Percentiles rank a stretch among this genome's conserved stretches.
These are phyloP conservation scores for Taxidea taxus DNA, from an alignment of 2,113 vertebrate species.

Conservation along the genomic window DNA sequence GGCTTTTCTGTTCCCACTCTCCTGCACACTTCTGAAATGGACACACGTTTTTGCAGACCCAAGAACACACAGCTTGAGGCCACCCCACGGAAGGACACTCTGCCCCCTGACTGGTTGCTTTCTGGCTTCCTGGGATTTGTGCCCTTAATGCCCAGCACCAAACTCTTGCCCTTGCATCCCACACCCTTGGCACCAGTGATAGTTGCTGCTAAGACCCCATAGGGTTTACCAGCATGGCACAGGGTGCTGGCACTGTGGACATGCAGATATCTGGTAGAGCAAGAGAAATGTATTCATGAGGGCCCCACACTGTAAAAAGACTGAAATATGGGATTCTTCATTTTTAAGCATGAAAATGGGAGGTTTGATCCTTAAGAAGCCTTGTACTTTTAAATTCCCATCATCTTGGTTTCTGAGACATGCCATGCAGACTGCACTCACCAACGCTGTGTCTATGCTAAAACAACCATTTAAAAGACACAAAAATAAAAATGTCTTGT, in stretches of 20 bases:
- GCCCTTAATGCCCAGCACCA: fast-evolving
- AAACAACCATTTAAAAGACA: not conserved
- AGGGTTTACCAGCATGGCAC: not conserved
- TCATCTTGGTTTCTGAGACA: not conserved
- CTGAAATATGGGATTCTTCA: not conserved
- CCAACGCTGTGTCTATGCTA: not conserved
- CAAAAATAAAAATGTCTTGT: fast-evolving
- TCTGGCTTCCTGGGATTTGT: not conserved
- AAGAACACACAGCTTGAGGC: fast-evolving
- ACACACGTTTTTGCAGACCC: fast-evolving
- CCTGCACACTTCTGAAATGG: too few relatives aligned
- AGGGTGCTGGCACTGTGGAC: not conserved
- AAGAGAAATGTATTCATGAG: not conserved
- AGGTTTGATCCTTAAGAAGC: not conserved
- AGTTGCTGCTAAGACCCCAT: not conserved
- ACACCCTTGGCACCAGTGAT: not conserved
- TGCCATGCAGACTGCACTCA: fast-evolving
- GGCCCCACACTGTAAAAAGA: not conserved
- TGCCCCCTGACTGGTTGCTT: not conserved
- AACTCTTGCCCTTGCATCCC: fast-evolving
- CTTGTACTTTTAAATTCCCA: not conserved
- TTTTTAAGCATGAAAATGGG: not conserved
- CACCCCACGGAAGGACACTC: fast-evolving
- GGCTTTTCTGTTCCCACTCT: fast-evolving
- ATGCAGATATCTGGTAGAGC: not conserved